Evolutionary conservation across 92 coral and sea anemone species (phyloP).

Genomic region (Parazoanthus darwini): DNA sequence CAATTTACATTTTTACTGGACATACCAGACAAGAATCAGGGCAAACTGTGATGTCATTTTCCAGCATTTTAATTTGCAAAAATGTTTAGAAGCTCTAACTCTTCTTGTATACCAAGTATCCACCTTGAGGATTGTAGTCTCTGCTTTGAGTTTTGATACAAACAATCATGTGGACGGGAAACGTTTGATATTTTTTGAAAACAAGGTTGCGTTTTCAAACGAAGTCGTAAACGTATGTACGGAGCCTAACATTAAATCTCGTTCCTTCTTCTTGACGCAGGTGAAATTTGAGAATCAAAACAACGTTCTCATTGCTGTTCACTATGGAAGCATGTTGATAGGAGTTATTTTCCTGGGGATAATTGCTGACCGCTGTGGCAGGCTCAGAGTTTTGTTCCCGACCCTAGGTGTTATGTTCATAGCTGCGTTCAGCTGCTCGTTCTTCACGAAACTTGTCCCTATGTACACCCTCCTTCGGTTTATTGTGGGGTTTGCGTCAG

Average conservation of each 20-base stretch:
- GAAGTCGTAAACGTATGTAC: no score
- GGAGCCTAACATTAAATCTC: not conserved
- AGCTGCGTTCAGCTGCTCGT: slow-evolving; percentile 59
- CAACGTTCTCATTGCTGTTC: slow-evolving; percentile 38
- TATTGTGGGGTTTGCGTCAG: slow-evolving; percentile 66
- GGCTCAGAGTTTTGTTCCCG: slow-evolving; percentile 57
- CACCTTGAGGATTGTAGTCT: no score
- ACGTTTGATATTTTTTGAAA: not conserved
- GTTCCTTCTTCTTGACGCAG: slow-evolving; percentile 37
- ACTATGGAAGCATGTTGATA: slow-evolving; percentile 55
- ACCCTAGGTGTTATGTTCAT: slow-evolving; percentile 54
- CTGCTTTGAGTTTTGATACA: no score
- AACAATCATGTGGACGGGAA: no score
- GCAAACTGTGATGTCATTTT: no score
- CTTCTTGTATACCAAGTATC: no score
- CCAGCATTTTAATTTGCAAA: no score
- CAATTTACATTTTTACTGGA: no score
- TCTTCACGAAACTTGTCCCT: slow-evolving; percentile 45
- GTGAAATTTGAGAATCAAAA: slow-evolving; percentile 32
- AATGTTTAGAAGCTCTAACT: no score
- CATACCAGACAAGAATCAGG: no score
- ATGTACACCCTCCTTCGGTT: slow-evolving; percentile 52
- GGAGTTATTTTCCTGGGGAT: slow-evolving; percentile 60
- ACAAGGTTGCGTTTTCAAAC: not conserved
- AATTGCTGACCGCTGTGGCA: slow-evolving; percentile 68